Base-by-base conservation (phyloP, 2,113 vertebrate genomes). In the Brachypteracias leptosomus region DNA sequence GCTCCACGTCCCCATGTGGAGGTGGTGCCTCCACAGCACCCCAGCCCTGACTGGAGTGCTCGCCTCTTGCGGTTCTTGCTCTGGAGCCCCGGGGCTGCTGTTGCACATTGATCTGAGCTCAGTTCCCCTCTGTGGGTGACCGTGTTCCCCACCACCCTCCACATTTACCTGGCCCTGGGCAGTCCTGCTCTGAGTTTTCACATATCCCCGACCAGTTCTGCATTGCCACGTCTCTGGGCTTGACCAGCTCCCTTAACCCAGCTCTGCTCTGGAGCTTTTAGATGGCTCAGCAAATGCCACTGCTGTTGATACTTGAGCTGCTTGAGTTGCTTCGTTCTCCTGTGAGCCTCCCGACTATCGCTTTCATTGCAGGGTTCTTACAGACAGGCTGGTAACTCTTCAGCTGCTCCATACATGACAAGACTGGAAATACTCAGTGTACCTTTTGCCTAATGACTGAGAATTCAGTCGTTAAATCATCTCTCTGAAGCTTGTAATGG, bases 271-370 rank as follows among this genome's bases (percentile, higher is more conserved):
- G 28, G 24, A 46, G 49, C 67, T 38, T 55, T 42, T 19, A 4
- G 65, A 2, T 31, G 51, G 35, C 82, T 87, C 65, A 62, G 51
- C 71, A 78, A n/a, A 17, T 28, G 59, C 33, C 74, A 16, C 26
- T 22, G 71, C 62, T 57, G 9, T 16, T 22, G 61, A 36, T 31
- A 11, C 49, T 47, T 0, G 2, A 31, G 89, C 58, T 49, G 63
- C 33, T 51, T 38, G 24, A 42, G 47, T 33, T 49, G 16, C 19
- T 29, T 17, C 15, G 3, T 6, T 47, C 83, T 88, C 38, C 49
- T 21, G 13, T 1, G 61, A 57, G 62, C 44, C 74, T 47, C 26
- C 0, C 5, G 9, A 8, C 61, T 5, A 0, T n/a, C 16, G 0
- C 63, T 49, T 58, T 10, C n/a, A 3, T 13, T 16, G 33, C 1